phyloP scores from a whole-genome alignment of 1,140 invertebrate species.

The Pseudomyrmex sp. region DNA sequence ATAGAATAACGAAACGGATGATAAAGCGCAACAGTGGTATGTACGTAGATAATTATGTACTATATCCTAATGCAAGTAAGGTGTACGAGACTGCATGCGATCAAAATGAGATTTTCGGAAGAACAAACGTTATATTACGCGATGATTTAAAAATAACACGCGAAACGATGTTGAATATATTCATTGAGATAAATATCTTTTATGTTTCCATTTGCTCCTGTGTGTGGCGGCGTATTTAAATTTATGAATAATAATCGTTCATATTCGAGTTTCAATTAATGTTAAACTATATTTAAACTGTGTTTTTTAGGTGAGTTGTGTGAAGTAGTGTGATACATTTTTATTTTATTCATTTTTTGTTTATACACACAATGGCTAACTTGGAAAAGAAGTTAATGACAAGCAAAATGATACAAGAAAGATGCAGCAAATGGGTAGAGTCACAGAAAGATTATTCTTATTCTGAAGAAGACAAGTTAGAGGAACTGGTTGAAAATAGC shows the following conservation, averaged over 20 bases:
- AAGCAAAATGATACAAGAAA: conserved; percentile 77
- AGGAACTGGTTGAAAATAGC: conserved; percentile 60
- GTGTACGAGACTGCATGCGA: too few relatives aligned
- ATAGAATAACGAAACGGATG: background rate
- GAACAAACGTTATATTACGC: too few relatives aligned
- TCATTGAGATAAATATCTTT: background rate
- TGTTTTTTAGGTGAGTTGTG: conserved; percentile 4
- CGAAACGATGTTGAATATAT: background rate
- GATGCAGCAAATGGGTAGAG: conserved; percentile 80
- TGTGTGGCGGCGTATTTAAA: background rate
- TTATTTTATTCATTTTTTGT: too few relatives aligned
- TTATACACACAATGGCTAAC: conserved; percentile 56
- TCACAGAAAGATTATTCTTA: conserved; percentile 66
- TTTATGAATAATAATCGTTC: background rate
- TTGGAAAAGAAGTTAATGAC: conserved; percentile 69
- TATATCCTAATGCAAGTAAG: too few relatives aligned
- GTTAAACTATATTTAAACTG: background rate
- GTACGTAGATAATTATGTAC: too few relatives aligned
- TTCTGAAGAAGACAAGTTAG: conserved; percentile 57
- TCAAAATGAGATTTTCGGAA: too few relatives aligned
- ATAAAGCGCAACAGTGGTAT: background rate
- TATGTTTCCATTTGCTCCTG: background rate
- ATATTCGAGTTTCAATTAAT: background rate
- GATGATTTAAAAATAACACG: background rate
- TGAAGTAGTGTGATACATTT: background rate